Evolutionary conservation across 2,797 vertebrate genomes (phyloP), one percentile per base, ranked within the genome.

Genomic region (Peromyscus nudipes): DNA sequence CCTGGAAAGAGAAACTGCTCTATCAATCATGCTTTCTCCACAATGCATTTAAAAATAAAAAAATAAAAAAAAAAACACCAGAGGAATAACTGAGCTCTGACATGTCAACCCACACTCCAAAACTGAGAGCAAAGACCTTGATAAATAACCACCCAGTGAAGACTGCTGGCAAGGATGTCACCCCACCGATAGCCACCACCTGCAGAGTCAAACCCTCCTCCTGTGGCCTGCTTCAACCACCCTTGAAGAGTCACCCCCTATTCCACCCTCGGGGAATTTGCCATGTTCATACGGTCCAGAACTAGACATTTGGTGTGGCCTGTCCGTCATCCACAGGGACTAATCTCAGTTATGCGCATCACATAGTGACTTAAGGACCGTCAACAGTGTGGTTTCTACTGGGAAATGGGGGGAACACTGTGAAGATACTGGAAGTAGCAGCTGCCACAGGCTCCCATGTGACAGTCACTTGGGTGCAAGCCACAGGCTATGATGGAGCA

Each of bases 341-440:
- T 3, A 27, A 25, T 40, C 69, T 49, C 81, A 52, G 34, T 13
- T 21, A 21, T 6, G 0, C 14, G 25, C 12, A 0, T n/a, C 7
- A 14, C 27, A 13, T 40, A 29, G 0, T n/a, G 13, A 43, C 64
- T 81, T 11, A 19, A 71, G 43, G 25, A 73, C 3, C 4, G 31
- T 9, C 25, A 43, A 2, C 0, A 0, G 9, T 4, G 1, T 3
- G 19, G 27, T 9, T 65, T 76, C 34, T 49, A 8, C 25, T 19
- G n/a, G 31, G 73, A 71, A 0, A 2, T 43, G 1, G 10, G 13
- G 62, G 60, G 9, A 25, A 8, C 9, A 55, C 6, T 2, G 0
- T n/a, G 21, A 57, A 34, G 19, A n/a, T 4, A 3, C 5, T 43
- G 31, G 16, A 55, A 57, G 75, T 75, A 52, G 19, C n/a, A 49